Conservation (phyloP, 2,888 invertebrate genomes). For the Dichetophora obliterata region DNA sequence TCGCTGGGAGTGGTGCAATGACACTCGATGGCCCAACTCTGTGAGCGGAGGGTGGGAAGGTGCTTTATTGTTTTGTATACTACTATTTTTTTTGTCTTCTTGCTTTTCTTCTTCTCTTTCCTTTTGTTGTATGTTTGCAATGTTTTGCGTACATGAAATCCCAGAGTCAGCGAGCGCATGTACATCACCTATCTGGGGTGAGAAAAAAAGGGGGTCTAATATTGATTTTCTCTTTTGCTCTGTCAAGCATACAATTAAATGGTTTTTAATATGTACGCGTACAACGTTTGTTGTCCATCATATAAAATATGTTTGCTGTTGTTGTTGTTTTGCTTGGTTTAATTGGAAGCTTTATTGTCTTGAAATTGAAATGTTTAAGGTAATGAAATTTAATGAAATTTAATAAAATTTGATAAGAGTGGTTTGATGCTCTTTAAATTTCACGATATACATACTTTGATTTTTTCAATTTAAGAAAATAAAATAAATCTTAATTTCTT, state of each 20-base stretch:
- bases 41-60: not conserved
- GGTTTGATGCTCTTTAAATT: too few relatives aligned
- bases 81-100: not conserved
- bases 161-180: constrained; percentile 7
- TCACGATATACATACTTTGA: too few relatives aligned
- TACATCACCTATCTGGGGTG: not conserved
- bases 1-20: constrained; percentile 37
- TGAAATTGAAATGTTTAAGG: too few relatives aligned
- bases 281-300: not conserved
- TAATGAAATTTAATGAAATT: not conserved
- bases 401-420: too few relatives aligned
- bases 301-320: too few relatives aligned
- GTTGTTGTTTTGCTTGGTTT: too few relatives aligned
- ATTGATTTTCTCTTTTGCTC: constrained; percentile 33
- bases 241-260: constrained; percentile 30
- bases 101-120: constrained; percentile 1
- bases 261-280: constrained; percentile 20
- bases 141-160: not conserved
- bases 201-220: constrained; percentile 15
- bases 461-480: too few relatives aligned
- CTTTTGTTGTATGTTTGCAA: not conserved
- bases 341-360: too few relatives aligned
- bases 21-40: constrained; percentile 21
- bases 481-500: too few relatives aligned
- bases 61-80: constrained; percentile 8